A percentile compares a stretch with the other conserved stretches of the same genome.
Conservation (phyloP, 2,113 vertebrate genomes). For the Talpa occidentalis region DNA sequence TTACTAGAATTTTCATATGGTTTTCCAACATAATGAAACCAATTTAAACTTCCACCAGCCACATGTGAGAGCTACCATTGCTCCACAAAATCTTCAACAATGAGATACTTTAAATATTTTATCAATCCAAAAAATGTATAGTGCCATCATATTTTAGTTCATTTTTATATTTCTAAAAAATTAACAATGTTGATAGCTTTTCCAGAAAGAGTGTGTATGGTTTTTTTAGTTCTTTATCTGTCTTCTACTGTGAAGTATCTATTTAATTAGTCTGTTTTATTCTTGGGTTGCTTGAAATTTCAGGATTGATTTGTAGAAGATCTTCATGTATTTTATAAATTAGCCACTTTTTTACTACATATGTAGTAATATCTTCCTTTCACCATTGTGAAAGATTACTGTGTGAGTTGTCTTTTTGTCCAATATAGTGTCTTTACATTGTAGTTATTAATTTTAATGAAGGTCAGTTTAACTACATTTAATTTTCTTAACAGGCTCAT, state of each 20-base stretch:
- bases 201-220: not conserved
- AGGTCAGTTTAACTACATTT: not conserved
- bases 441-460: not conserved
- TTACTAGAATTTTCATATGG: not conserved
- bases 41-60: not conserved
- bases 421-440: not conserved
- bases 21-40: not conserved
- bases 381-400: not conserved
- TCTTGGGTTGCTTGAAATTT: not conserved
- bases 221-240: not conserved
- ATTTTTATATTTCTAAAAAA: not conserved
- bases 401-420: not conserved
- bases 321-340: not conserved
- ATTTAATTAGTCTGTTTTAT: not conserved
- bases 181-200: not conserved
- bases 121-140: not conserved
- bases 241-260: not conserved
- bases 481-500: not conserved
- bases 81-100: not conserved
- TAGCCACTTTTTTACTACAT: not conserved
- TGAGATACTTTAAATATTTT: not conserved
- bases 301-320: not conserved
- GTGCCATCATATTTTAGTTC: not conserved
- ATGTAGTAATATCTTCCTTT: not conserved
- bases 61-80: not conserved